phyloP scores from a whole-genome alignment of 2,888 invertebrate species.

The Noctua fimbriata region DNA sequence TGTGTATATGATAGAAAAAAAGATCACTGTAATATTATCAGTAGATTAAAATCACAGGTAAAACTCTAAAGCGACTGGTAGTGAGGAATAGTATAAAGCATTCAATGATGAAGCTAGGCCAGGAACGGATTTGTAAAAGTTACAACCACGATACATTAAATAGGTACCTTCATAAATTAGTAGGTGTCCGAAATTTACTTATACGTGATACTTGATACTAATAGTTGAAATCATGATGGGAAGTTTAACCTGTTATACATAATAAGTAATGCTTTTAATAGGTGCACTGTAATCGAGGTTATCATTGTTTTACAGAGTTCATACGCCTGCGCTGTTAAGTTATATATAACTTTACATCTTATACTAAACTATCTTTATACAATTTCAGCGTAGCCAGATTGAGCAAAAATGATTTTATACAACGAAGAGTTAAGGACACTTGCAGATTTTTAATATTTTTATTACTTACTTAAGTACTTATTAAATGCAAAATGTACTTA shows the following conservation, averaged over 20 bases:
- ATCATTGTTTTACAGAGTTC: background rate
- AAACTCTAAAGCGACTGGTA: background rate
- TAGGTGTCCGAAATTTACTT: background rate
- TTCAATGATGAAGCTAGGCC: background rate
- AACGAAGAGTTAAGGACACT: background rate
- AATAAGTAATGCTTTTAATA: background rate
- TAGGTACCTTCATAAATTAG: background rate
- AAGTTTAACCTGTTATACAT: background rate
- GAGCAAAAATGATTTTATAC: conserved; percentile 15
- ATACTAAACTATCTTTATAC: conserved; percentile 15
- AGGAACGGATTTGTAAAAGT: background rate
- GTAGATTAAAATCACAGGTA: background rate
- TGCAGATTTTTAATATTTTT: conserved; percentile 6
- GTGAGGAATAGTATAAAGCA: background rate
- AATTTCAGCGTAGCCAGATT: conserved; percentile 34
- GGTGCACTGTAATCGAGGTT: background rate
- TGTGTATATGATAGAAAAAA: background rate
- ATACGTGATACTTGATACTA: background rate
- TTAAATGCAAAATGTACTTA: conserved; percentile 34
- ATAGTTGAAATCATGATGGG: background rate
- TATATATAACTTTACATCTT: conserved; percentile 9
- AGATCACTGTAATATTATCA: background rate
- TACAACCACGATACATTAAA: background rate
- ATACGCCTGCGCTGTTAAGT: background rate
- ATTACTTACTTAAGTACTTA: conserved; percentile 13